Conservation (phyloP, 2,113 vertebrate species). For the Lepus europaeus region DNA sequence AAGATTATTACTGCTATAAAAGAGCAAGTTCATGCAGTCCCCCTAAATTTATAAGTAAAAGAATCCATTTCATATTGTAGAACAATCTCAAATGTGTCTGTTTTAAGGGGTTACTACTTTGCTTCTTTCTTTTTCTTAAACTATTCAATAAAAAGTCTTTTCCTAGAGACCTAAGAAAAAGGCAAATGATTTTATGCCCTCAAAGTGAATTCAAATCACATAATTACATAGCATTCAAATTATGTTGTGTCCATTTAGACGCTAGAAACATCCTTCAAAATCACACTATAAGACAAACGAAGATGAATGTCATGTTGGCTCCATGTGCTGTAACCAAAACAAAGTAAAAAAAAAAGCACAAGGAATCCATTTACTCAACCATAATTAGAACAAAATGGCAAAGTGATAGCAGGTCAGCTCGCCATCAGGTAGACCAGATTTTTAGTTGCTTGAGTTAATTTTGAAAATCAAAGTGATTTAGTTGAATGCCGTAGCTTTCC, state of each 20-base stretch:
- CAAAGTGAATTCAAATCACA: neutral
- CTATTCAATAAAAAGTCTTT: conserved; percentile 48
- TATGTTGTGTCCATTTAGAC: neutral
- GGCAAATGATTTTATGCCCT: neutral
- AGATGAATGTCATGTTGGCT: neutral
- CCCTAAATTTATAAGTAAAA: conserved; percentile 25
- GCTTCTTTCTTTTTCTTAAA: conserved; percentile 23
- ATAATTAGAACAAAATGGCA: neutral
- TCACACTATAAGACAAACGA: conserved; percentile 32
- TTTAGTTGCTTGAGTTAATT: neutral
- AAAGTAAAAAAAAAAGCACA: conserved; percentile 38
- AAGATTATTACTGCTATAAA: conserved; percentile 37
- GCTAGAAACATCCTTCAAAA: conserved; percentile 21
- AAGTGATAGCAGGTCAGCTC: neutral
- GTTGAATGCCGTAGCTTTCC: neutral
- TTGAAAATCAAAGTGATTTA: conserved; percentile 21
- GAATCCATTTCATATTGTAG: neutral
- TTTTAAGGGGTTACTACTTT: neutral
- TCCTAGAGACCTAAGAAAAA: neutral
- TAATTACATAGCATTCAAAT: neutral
- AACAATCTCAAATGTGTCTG: neutral
- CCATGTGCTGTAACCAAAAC: conserved; percentile 28
- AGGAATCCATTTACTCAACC: neutral
- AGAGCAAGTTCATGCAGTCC: neutral
- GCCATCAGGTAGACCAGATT: neutral